These are phyloP conservation scores for Stramonita haemastoma DNA, from an alignment of 2,888 invertebrate species.

Conservation along the genomic window DNA sequence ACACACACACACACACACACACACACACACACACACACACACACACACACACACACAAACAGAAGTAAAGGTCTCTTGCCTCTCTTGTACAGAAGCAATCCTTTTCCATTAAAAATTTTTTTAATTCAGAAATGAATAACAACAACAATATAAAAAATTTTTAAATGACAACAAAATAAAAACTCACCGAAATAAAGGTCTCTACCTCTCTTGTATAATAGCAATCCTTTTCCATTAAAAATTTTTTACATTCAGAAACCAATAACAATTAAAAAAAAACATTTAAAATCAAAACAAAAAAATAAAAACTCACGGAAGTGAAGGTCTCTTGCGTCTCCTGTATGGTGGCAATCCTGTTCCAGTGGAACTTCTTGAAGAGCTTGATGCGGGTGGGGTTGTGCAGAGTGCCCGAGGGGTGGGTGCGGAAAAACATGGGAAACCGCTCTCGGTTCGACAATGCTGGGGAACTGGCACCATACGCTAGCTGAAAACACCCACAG, in stretches of 20 bases:
- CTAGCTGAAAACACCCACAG: conserved; percentile 84
- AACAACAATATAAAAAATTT: not conserved
- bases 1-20: too few species aligned
- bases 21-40: too few species aligned
- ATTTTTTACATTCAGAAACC: not conserved
- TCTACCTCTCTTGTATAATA: too few species aligned
- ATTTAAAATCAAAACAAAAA: not conserved
- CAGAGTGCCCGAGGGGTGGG: conserved; percentile 99
- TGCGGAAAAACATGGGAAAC: conserved; percentile 98
- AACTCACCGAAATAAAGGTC: too few species aligned
- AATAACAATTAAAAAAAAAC: not conserved
- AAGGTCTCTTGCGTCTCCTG: conserved; percentile 99
- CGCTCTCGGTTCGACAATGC: conserved; percentile 97
- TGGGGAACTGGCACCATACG: conserved; percentile 99
- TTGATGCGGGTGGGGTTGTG: conserved; percentile 98
- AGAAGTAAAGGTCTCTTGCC: too few species aligned
- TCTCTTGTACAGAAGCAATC: too few species aligned
- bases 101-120: too few species aligned
- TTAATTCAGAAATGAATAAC: not conserved
- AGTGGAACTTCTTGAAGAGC: conserved; percentile 96
- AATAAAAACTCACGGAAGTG: conserved; percentile 73
- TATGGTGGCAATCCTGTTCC: conserved; percentile 97
- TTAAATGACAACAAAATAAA: too few species aligned
- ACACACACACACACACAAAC: too few species aligned
- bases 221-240: too few species aligned